Base-by-base conservation (phyloP, 2,888 invertebrate species). In the Heliconius charithonia region DNA sequence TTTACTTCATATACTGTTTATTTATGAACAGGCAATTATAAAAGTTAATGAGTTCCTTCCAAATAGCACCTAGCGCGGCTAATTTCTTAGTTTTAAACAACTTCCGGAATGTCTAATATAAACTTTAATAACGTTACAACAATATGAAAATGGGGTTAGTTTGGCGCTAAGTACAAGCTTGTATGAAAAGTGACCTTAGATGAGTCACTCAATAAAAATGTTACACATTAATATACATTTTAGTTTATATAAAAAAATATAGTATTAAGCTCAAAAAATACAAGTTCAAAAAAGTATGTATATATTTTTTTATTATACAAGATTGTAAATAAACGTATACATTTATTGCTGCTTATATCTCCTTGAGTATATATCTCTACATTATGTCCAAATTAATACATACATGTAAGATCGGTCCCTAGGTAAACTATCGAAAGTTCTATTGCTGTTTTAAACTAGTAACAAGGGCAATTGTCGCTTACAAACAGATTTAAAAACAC, bases 121-220 rank as follows among this genome's bases (percentile, higher is more conserved):
- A 80, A 80, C 77, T 80, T 80, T 80, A 77, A 77, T 79, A 79
- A 81, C 76, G 88, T 78, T 78, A 81, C 80, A 82, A 80, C 81
- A 83, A 82, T 80, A 82, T 80, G 82, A 81, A 83, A 82, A 82
- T 81, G 81, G 80, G 78, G 77, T 81, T 82, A 82, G 81, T 79
- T 83, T 75, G 79, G 80, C 76, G 78, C 81, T 80, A 82, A 82
- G 78, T 76, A 78, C 74, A 70, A 63, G 76, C 75, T 75, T 79
- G 75, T 79, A 79, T 67, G 79, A 73, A 81, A 76, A 77, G 59
- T 75, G 25, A 19, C 22, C 72, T 25, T 41, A 77, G 71, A 66
- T n/a, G 41, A 74, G 63, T 41, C 13, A 45, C 29, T 19, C 0
- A 0, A 41, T 25, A 63, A 12, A 73, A 73, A 37, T 73, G 37